Evolutionary conservation across 2,797 vertebrate species (phyloP).

Genomic region (Sebastes taczanowskii): DNA sequence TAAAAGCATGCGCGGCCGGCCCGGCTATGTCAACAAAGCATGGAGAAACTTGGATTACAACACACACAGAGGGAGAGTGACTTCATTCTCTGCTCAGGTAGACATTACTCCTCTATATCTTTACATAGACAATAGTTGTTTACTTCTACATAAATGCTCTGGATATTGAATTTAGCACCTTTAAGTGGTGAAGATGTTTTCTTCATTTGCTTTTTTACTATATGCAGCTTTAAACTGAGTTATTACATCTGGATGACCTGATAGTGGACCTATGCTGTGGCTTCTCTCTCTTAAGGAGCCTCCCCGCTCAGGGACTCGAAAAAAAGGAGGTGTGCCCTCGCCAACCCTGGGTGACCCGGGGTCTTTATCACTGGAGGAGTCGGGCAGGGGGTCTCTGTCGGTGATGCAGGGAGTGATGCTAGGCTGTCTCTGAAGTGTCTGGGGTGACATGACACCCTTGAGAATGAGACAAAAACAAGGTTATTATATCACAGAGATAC

Average conservation of each 20-base stretch:
- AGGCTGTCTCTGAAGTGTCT: constrained; percentile 69
- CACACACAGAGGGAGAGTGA: no score
- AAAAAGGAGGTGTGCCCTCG: constrained; percentile 59
- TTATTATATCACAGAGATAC: neutral
- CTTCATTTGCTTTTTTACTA: neutral
- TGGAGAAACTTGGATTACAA: no score
- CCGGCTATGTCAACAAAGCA: no score
- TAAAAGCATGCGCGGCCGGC: no score
- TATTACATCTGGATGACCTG: neutral
- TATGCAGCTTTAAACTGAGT: neutral
- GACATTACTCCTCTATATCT: no score
- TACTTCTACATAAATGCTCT: no score
- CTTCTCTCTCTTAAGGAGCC: constrained; percentile 75
- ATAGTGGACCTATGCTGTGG: constrained; percentile 54
- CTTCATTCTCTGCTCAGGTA: no score
- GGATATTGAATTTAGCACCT: no score
- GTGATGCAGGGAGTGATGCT: constrained; percentile 80
- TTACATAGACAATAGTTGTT: no score
- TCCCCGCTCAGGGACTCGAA: constrained; percentile 54
- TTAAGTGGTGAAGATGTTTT: neutral
- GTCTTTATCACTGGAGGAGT: constrained; percentile 73
- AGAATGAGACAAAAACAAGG: neutral
- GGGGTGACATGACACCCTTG: constrained; percentile 75
- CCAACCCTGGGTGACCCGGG: constrained; percentile 66
- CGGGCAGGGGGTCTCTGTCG: constrained; percentile 75